phyloP scores from a whole-genome alignment of 2,888 invertebrate species.

The Himalopsyche japonica region DNA sequence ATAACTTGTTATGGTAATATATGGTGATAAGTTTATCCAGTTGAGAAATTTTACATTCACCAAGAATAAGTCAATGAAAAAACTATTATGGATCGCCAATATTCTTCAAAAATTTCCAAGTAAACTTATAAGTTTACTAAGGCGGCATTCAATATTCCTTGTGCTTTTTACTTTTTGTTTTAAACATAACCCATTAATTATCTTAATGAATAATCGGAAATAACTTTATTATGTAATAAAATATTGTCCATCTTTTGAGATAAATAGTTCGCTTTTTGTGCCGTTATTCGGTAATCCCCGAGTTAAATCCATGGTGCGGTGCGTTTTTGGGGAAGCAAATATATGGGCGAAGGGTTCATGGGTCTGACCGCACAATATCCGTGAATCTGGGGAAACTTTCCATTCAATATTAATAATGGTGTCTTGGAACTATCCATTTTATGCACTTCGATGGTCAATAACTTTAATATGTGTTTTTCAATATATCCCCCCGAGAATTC shows the following conservation, averaged over 20 bases:
- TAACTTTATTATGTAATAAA: too few relatives aligned
- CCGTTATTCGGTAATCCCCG: not conserved
- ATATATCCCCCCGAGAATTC: not conserved
- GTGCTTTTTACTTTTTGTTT: too few relatives aligned
- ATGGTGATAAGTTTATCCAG: too few relatives aligned
- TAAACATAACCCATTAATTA: too few relatives aligned
- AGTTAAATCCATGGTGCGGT: not conserved
- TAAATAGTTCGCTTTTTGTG: not conserved
- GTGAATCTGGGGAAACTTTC: not conserved
- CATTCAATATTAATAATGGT: conserved; percentile 1
- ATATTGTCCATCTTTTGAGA: not conserved
- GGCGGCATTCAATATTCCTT: too few relatives aligned
- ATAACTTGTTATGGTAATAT: too few relatives aligned
- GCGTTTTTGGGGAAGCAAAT: not conserved
- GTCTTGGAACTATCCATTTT: not conserved
- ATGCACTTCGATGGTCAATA: not conserved
- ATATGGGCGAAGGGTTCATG: not conserved
- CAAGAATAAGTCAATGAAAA: too few relatives aligned
- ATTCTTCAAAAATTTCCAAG: too few relatives aligned
- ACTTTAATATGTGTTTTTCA: not conserved
- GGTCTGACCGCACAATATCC: not conserved
- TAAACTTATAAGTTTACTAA: too few relatives aligned
- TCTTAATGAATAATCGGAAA: too few relatives aligned
- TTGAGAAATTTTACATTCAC: too few relatives aligned
- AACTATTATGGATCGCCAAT: too few relatives aligned